Percentiles rank a stretch among this genome's conserved stretches.
Evolutionary conservation across 2,888 invertebrate genomes (phyloP).

Genomic region (Drosophila tanythrix): DNA sequence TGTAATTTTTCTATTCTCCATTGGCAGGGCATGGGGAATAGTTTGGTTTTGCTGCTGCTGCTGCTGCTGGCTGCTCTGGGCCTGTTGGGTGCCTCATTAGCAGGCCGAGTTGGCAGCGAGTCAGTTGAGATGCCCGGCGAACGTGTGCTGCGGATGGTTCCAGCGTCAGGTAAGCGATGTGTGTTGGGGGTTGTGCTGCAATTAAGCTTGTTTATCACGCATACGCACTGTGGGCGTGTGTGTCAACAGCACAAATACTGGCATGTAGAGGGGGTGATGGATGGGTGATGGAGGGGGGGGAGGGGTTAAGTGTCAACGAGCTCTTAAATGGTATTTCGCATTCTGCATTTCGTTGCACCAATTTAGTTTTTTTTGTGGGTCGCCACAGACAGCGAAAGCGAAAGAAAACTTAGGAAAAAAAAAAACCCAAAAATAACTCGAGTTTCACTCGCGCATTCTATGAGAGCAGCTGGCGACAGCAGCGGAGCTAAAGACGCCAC

Average conservation of each 20-base stretch:
- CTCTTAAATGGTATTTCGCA: constrained; percentile 72
- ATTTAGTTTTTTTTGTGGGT: constrained; percentile 49
- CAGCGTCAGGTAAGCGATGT: constrained; percentile 61
- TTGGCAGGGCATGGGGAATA: constrained; percentile 25
- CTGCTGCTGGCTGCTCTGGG: constrained; percentile 17
- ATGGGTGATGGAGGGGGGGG: not conserved
- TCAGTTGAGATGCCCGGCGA: constrained; percentile 47
- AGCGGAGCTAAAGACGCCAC: constrained; percentile 16
- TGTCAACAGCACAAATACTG: constrained; percentile 21
- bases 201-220: constrained; percentile 75
- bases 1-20: constrained; percentile 8
- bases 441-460: constrained; percentile 58
- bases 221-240: constrained; percentile 63
- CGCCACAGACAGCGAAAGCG: constrained; percentile 15
- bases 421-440: constrained; percentile 70
- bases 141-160: constrained; percentile 49
- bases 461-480: constrained; percentile 16
- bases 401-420: constrained; percentile 1
- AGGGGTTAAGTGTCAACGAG: constrained; percentile 55
- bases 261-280: not conserved
- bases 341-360: constrained; percentile 65
- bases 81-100: constrained; percentile 54
- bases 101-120: constrained; percentile 9
- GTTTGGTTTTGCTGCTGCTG: not conserved
- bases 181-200: constrained; percentile 38